phyloP scores from a whole-genome alignment of 2,113 vertebrate species.

The Oenanthe melanoleuca region DNA sequence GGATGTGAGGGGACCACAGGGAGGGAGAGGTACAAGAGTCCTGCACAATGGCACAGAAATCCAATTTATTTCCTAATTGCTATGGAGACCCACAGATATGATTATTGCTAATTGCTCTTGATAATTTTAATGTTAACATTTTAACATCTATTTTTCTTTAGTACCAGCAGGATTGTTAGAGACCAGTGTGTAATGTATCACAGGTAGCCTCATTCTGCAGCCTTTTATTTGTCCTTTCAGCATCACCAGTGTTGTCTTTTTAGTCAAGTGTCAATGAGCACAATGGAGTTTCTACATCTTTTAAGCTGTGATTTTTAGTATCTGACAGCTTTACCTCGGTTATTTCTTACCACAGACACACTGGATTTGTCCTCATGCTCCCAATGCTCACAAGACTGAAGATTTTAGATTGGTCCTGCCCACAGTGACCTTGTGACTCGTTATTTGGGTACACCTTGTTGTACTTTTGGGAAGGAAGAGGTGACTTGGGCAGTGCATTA shows the following conservation, averaged over 20 bases:
- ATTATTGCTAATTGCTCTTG: conserved; percentile 47
- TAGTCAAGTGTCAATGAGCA: background rate
- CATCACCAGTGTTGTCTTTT: background rate
- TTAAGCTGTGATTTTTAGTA: background rate
- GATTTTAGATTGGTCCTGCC: background rate
- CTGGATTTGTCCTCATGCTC: background rate
- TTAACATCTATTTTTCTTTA: conserved; percentile 48
- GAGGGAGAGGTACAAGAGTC: background rate
- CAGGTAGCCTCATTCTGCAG: background rate
- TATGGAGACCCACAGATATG: conserved; percentile 35
- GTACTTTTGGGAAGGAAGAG: background rate
- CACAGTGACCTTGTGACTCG: background rate
- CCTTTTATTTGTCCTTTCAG: background rate
- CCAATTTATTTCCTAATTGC: conserved; percentile 16
- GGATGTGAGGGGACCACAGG: background rate
- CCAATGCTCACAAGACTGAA: background rate
- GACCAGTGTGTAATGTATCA: background rate
- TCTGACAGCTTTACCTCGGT: background rate
- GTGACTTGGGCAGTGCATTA: background rate
- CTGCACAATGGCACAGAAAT: background rate
- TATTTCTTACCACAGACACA: background rate
- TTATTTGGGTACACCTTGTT: background rate
- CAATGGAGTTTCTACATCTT: background rate
- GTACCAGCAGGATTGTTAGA: background rate
- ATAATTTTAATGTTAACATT: conserved; percentile 18